Evolutionary conservation across 1,140 invertebrate genomes (phyloP).

Genomic region (Argopecten irradians): DNA sequence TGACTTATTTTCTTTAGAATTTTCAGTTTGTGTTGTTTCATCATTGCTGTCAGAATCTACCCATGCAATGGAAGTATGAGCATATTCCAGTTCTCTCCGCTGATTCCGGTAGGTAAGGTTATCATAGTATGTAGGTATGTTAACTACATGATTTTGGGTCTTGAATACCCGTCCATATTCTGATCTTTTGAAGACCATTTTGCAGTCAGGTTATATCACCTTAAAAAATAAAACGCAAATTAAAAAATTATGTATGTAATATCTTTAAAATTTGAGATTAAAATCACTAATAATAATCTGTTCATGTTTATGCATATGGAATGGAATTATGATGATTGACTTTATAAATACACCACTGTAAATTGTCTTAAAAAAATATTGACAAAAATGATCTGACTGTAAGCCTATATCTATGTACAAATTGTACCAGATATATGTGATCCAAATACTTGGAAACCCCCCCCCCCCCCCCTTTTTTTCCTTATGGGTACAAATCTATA

Average conservation of each 20-base stretch:
- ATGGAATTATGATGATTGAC: no score
- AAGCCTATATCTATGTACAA: no score
- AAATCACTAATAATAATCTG: no score
- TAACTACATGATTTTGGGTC: constrained; percentile 25
- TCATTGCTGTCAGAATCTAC: background rate
- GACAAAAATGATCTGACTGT: no score
- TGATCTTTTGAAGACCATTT: constrained; percentile 41
- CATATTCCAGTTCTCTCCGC: constrained; percentile 34
- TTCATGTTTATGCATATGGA: no score
- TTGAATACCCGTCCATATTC: constrained; percentile 32
- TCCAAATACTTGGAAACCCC: no score
- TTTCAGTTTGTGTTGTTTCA: background rate
- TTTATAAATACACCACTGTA: no score
- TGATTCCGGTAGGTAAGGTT: constrained; percentile 33
- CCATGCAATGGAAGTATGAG: constrained; percentile 41
- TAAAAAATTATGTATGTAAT: background rate
- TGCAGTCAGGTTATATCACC: background rate
- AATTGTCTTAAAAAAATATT: no score
- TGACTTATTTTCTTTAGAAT: background rate
- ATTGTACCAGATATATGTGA: no score
- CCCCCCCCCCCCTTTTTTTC: no score
- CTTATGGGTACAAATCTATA: no score
- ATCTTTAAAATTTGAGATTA: background rate
- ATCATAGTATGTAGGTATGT: constrained; percentile 46
- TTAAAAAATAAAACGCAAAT: background rate